Evolutionary conservation across 2,113 vertebrate genomes (phyloP).

Genomic region (Danionella cerebrum): DNA sequence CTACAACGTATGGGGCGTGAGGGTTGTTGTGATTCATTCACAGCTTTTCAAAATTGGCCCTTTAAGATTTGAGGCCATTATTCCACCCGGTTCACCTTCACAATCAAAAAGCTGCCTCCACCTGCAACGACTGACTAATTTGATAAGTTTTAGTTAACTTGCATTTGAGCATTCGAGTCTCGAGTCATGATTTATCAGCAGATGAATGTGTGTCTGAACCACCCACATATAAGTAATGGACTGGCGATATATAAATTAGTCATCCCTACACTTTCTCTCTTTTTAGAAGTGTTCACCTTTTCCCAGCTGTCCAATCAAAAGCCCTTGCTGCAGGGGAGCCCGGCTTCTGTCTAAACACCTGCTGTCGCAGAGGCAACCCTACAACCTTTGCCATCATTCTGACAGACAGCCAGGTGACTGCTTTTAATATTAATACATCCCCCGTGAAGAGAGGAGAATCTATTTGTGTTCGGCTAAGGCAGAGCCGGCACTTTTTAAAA

Average conservation of each 20-base stretch:
- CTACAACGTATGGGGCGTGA: too few relatives aligned
- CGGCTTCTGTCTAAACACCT: constrained; percentile 40
- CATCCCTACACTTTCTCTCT: neutral
- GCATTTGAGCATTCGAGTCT: too few relatives aligned
- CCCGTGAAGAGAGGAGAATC: constrained; percentile 20
- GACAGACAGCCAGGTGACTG: constrained; percentile 36
- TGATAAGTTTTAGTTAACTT: too few relatives aligned
- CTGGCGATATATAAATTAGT: neutral
- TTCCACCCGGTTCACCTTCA: too few relatives aligned
- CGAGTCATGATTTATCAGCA: too few relatives aligned
- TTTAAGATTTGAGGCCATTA: too few relatives aligned
- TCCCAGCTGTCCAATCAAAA: constrained; percentile 40
- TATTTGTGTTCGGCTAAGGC: neutral
- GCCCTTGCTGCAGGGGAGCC: constrained; percentile 17
- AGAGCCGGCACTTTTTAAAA: constrained; percentile 27
- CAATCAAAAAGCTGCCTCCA: too few relatives aligned
- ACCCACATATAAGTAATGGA: neutral
- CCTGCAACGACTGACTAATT: too few relatives aligned
- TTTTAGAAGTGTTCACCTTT: constrained; percentile 16
- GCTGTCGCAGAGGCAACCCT: constrained; percentile 29
- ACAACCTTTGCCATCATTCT: constrained; percentile 34
- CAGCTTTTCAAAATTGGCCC: too few relatives aligned
- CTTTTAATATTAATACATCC: constrained; percentile 42
- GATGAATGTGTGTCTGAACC: neutral
- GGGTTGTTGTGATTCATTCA: too few relatives aligned